phyloP scores from a whole-genome alignment of 1,140 invertebrate genomes.

The Panulirus ornatus region DNA sequence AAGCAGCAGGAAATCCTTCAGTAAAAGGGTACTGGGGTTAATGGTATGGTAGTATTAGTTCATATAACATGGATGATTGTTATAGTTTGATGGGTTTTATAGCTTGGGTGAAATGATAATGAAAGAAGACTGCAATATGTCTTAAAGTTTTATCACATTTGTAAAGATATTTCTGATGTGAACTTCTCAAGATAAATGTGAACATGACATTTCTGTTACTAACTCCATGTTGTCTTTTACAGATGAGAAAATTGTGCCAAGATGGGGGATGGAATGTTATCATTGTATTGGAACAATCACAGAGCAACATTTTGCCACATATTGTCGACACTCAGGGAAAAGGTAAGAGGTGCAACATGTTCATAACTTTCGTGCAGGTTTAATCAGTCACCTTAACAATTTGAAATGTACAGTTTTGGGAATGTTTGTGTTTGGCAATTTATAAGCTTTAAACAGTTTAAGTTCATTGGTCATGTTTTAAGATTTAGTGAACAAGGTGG shows the following conservation, averaged over 20 bases:
- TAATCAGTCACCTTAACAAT: not conserved
- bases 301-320: constrained; percentile 56
- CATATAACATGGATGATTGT: too few species aligned
- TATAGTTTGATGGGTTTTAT: too few species aligned
- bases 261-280: constrained; percentile 61
- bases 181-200: too few species aligned
- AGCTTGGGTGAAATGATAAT: too few species aligned
- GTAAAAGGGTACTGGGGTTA: too few species aligned
- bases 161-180: too few species aligned
- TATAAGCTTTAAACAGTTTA: not conserved
- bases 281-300: constrained; percentile 59
- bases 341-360: constrained; percentile 10
- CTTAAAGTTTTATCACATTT: too few species aligned
- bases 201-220: not conserved
- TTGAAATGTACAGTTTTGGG: not conserved
- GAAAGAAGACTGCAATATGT: too few species aligned
- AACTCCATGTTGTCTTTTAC: constrained; percentile 3
- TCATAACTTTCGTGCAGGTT: not conserved
- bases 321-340: constrained; percentile 55
- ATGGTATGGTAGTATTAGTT: too few species aligned
- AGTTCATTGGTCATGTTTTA: not conserved
- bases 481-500: not conserved
- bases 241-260: constrained; percentile 49
- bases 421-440: not conserved
- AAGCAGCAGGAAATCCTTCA: too few species aligned